Evolutionary conservation across 2,888 invertebrate species (phyloP).

Genomic region (Labia minor): DNA sequence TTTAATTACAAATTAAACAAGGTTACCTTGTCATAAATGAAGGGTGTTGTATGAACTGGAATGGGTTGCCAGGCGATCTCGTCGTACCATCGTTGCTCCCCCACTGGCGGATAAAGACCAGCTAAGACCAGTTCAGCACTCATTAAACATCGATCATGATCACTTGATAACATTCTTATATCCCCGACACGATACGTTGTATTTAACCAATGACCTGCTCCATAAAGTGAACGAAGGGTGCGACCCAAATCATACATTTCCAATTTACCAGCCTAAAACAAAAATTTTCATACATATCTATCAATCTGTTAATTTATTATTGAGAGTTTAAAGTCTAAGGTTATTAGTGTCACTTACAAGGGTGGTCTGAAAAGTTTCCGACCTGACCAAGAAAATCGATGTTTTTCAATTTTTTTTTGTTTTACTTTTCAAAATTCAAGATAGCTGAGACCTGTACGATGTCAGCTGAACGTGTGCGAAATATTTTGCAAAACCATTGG

Average conservation of each 20-base stretch:
- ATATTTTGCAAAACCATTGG: no score
- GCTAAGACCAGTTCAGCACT: constrained; percentile 72
- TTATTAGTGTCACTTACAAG: no score
- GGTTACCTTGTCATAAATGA: constrained; percentile 59
- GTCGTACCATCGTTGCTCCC: constrained; percentile 52
- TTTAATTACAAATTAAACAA: no score
- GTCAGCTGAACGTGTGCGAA: no score
- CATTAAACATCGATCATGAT: constrained; percentile 73
- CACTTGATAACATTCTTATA: constrained; percentile 58
- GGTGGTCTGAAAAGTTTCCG: no score
- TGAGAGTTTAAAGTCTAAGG: no score
- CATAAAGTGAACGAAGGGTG: constrained; percentile 58
- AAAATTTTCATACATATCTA: no score
- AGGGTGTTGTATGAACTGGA: constrained; percentile 67
- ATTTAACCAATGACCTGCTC: constrained; percentile 33
- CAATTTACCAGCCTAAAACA: constrained; percentile 57
- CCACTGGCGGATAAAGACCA: constrained; percentile 59
- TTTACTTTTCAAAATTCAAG: no score
- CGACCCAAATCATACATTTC: constrained; percentile 65
- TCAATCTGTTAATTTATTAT: no score
- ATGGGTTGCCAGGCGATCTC: constrained; percentile 72
- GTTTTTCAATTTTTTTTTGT: no score
- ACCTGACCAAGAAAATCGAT: no score
- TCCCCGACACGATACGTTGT: constrained; percentile 33
- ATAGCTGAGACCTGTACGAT: no score